Evolutionary conservation across 2,113 vertebrate genomes (phyloP).

Genomic region (Cyphotilapia sp.): DNA sequence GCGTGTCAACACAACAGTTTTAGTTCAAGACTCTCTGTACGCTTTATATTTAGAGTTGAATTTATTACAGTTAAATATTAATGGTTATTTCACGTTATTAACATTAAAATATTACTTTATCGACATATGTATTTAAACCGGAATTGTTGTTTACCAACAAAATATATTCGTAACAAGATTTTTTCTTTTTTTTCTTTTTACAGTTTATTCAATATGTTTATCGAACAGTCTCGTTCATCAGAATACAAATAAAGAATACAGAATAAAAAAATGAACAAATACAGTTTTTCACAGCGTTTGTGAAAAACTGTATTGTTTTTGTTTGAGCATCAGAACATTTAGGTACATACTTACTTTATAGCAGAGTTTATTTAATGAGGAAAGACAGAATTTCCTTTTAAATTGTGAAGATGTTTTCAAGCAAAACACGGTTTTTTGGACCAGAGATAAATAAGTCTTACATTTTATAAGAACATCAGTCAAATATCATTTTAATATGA

Average conservation of each 20-base stretch:
- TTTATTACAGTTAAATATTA: background rate
- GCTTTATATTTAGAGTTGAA: accelerated
- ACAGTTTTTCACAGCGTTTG: background rate
- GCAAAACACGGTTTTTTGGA: accelerated
- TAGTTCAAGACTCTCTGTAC: background rate
- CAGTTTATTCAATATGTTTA: background rate
- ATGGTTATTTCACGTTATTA: background rate
- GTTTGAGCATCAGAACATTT: background rate
- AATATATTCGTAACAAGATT: background rate
- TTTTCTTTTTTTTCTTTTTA: background rate
- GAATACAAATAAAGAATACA: background rate
- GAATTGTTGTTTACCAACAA: accelerated
- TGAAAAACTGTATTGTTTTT: accelerated
- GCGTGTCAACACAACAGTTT: background rate
- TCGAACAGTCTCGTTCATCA: background rate
- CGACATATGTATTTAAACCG: accelerated
- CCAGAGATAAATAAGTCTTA: background rate
- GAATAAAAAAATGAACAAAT: background rate
- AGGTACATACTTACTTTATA: background rate
- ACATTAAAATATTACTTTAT: accelerated
- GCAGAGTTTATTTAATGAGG: background rate
- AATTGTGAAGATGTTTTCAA: background rate
- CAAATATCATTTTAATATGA: background rate
- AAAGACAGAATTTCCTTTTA: background rate
- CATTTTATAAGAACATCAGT: background rate